phyloP scores from a whole-genome alignment of 23 tunicate species.

The Halocynthia roretzi region DNA sequence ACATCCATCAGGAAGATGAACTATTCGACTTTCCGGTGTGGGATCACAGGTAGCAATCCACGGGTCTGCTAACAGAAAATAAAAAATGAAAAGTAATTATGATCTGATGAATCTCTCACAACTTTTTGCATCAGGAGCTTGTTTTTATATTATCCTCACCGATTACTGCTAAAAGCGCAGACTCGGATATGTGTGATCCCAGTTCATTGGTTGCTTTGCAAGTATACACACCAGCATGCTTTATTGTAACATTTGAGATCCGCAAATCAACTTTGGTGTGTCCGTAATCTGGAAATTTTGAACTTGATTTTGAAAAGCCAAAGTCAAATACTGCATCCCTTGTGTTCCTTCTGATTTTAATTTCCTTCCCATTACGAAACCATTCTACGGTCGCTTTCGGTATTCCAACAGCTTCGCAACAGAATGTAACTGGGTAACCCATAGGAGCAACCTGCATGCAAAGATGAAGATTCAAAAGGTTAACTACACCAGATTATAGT shows the following conservation, averaged over 20 bases:
- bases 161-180: constrained; percentile 38
- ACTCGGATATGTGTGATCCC: constrained; percentile 64
- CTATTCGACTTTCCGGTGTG: constrained; percentile 33
- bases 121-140: no score
- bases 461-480: not conserved
- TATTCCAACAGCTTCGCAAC: constrained; percentile 79
- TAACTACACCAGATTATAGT: not conserved
- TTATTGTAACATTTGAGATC: constrained; percentile 26
- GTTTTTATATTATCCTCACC: constrained; percentile 33
- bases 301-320: no score
- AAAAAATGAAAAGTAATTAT: not conserved
- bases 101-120: no score
- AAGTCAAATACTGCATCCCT: no score
- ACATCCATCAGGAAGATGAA: constrained; percentile 76
- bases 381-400: constrained; percentile 71
- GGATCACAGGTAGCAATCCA: constrained; percentile 61
- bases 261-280: constrained; percentile 1
- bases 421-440: constrained; percentile 60
- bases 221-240: constrained; percentile 54
- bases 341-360: no score
- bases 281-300: not conserved
- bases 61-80: constrained; percentile 39
- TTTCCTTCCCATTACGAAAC: constrained; percentile 45
- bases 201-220: constrained; percentile 72
- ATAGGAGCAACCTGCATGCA: constrained; percentile 46